phyloP scores from a whole-genome alignment of 2,888 invertebrate species.

The Sicus ferrugineus region DNA sequence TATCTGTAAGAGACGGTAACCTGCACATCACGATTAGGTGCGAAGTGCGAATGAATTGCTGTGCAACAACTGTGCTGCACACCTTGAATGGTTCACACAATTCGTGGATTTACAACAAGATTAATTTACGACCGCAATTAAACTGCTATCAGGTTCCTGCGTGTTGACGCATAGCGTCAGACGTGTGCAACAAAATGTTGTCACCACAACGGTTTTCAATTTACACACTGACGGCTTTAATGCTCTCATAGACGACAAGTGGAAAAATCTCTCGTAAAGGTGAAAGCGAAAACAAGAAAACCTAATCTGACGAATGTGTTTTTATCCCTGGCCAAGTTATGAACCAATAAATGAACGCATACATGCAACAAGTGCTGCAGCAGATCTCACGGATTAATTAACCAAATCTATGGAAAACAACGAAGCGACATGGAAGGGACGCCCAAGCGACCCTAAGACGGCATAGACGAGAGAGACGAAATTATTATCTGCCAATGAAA shows the following conservation, averaged over 20 bases:
- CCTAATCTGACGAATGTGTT: too few relatives aligned
- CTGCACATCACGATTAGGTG: not conserved
- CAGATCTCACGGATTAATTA: too few relatives aligned
- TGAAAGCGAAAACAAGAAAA: too few relatives aligned
- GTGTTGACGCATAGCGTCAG: too few relatives aligned
- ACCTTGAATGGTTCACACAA: slow-evolving; percentile 53
- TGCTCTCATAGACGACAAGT: not conserved
- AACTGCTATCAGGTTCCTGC: slow-evolving; percentile 39
- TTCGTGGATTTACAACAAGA: slow-evolving; percentile 48
- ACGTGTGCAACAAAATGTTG: not conserved
- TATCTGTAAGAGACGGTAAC: slow-evolving; percentile 1
- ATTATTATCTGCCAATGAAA: too few relatives aligned
- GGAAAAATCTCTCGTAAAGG: not conserved
- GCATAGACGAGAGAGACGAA: too few relatives aligned
- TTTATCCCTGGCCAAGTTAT: too few relatives aligned
- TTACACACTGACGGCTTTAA: slow-evolving; percentile 1
- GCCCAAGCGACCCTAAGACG: too few relatives aligned
- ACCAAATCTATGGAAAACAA: too few relatives aligned
- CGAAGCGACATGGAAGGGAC: too few relatives aligned
- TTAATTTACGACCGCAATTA: slow-evolving; percentile 63
- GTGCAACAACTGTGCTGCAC: slow-evolving; percentile 20
- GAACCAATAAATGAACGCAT: too few relatives aligned
- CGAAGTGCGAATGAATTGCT: slow-evolving; percentile 11
- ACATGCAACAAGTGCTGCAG: too few relatives aligned
- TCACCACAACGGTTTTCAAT: slow-evolving; percentile 1